Evolutionary conservation across 2,113 vertebrate species (phyloP), one percentile per base, ranked within the genome.

Genomic region (Parus major): DNA sequence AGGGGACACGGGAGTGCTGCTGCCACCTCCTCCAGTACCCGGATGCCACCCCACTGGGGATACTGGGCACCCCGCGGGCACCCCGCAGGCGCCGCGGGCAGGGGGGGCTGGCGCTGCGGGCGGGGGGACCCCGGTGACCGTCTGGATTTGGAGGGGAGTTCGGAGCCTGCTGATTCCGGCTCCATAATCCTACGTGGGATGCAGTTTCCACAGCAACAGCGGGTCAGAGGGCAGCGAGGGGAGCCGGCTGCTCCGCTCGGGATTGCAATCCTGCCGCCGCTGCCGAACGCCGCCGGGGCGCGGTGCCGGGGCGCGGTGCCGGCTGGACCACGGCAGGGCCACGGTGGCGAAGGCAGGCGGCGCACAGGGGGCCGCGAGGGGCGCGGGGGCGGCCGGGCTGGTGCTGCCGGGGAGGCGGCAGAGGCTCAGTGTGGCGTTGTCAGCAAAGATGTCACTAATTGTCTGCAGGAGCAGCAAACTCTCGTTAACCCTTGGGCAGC

Each of bases 401-500:
- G 69, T 84, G 88, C 86, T 90, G 96, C 72, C 22, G 70, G 97
- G 96, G 96, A 97, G 97, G 97, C 93, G 96, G 85, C 82, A 97
- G 96, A 90, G 5, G 97, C 97, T 98, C 97, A 96, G 97, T 97
- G 97, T 97, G 97, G 97, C 88, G 96, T 97, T 98, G 97, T 98
- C 98, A 98, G 98, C 96, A 97, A 78, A 98, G 97, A 98, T 98
- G 98, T 98, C 98, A 98, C 98, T 98, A 98, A 98, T 98, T 98
- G 97, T 98, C 98, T 98, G 97, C 97, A 97, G 97, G 97, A 97
- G 97, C 97, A 89, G 97, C 98, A 97, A 97, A 97, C 96, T 97
- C 97, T 94, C 93, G 76, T 98, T 98, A 98, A 98, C 98, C 98
- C 98, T 98, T 98, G 97, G 95, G 65, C 91, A 95, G 96, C 98